Conservation (phyloP, 2,113 vertebrate genomes). For the Promerops cafer region DNA sequence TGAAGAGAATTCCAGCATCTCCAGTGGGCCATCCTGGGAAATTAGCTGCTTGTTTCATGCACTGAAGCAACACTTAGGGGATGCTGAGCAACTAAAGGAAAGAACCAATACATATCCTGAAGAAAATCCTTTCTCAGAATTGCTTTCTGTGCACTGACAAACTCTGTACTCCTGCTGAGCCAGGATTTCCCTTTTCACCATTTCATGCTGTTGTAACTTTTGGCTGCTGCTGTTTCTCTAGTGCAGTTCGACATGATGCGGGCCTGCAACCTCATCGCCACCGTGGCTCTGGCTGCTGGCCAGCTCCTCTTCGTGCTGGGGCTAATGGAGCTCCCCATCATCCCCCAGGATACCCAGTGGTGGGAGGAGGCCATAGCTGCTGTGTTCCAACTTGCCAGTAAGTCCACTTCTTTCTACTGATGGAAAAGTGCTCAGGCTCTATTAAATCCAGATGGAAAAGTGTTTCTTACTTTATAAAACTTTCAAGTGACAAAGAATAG, state of each 20-base stretch:
- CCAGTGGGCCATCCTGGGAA: not conserved
- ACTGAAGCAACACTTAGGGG: not conserved
- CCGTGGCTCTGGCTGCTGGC: conserved; percentile 85
- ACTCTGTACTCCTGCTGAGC: not conserved
- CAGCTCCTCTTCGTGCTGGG: conserved; percentile 94
- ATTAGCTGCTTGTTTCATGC: not conserved
- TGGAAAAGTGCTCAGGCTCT: not conserved
- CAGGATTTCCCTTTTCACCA: not conserved
- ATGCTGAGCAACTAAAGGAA: not conserved
- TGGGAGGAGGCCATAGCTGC: conserved; percentile 99
- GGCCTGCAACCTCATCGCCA: conserved; percentile 95
- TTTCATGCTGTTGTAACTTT: not conserved
- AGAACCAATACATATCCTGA: not conserved
- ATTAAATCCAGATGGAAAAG: not conserved
- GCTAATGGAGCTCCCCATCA: conserved; percentile 82
- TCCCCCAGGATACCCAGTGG: conserved; percentile 92
- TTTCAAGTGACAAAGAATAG: not conserved
- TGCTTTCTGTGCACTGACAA: not conserved
- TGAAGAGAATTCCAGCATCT: not conserved
- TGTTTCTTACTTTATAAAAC: not conserved
- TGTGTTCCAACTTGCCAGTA: conserved; percentile 95
- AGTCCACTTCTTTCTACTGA: conserved; percentile 66
- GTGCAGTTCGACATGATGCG: conserved; percentile 99
- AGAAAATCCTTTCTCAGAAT: not conserved
- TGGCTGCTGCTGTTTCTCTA: conserved; percentile 38